These are phyloP conservation scores for Pammene fasciana DNA, from an alignment of 2,888 invertebrate genomes.

Conservation along the genomic window DNA sequence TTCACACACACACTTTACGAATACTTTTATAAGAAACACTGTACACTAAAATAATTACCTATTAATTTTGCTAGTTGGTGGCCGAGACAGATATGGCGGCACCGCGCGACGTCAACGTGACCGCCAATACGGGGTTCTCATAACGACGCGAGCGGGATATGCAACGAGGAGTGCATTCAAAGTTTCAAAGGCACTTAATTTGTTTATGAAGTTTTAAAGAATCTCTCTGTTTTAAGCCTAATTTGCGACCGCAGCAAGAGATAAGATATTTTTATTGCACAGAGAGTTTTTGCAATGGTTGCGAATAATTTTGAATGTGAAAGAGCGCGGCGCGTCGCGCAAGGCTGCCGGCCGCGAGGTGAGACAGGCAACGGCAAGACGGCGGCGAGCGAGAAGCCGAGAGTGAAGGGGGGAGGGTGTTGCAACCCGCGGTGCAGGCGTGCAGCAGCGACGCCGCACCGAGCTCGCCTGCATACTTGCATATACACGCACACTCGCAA, in stretches of 20 bases:
- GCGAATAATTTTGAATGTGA: conserved; percentile 83
- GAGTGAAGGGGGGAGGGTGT: conserved; percentile 83
- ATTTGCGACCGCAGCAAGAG: conserved; percentile 70
- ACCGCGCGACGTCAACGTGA: conserved; percentile 87
- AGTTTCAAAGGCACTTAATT: conserved; percentile 77
- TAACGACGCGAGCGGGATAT: conserved; percentile 90
- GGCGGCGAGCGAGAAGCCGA: conserved; percentile 81
- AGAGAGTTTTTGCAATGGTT: conserved; percentile 83
- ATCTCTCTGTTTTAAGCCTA: conserved; percentile 73
- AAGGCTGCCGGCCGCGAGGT: conserved; percentile 84
- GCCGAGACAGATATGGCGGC: conserved; percentile 88
- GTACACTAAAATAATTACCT: conserved; percentile 83
- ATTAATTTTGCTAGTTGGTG: conserved; percentile 84
- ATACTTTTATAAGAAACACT: conserved; percentile 70
- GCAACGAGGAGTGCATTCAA: conserved; percentile 86
- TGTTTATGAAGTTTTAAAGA: conserved; percentile 64
- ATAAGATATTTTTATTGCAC: conserved; percentile 79
- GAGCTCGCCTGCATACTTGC: conserved; percentile 84
- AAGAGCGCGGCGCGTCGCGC: conserved; percentile 84
- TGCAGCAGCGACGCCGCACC: conserved; percentile 82
- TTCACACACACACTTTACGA: conserved; percentile 70
- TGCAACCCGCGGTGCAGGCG: conserved; percentile 83
- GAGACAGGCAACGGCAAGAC: conserved; percentile 84
- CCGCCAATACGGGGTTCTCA: conserved; percentile 89
- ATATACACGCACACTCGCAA: conserved; percentile 78